phyloP scores from a whole-genome alignment of 2,888 invertebrate species.

The Cryptops parisi region DNA sequence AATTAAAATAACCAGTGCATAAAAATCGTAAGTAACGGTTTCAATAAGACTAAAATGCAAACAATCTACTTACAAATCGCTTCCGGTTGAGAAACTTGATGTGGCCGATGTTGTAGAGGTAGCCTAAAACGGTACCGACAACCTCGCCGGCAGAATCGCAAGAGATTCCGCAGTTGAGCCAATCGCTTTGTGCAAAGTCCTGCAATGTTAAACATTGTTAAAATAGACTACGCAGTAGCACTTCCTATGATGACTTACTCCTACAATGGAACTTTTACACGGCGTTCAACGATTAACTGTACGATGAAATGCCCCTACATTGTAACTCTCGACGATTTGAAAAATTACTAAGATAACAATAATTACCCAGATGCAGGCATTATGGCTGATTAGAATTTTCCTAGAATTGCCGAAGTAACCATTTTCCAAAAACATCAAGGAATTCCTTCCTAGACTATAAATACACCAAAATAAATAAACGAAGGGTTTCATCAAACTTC shows the following conservation, averaged over 20 bases:
- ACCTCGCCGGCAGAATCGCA: slow-evolving; percentile 10
- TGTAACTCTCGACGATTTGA: too few species aligned
- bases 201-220: neutral
- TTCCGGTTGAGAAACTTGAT: neutral
- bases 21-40: too few species aligned
- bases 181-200: slow-evolving; percentile 1
- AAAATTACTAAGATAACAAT: neutral
- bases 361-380: slow-evolving; percentile 5
- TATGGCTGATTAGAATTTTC: neutral
- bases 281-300: too few species aligned
- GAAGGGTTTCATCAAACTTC: neutral
- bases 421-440: slow-evolving; percentile 1
- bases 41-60: too few species aligned
- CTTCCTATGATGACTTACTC: too few species aligned
- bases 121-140: neutral
- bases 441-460: neutral
- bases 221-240: too few species aligned
- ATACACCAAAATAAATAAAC: neutral
- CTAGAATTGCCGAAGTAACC: slow-evolving; percentile 4
- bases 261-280: too few species aligned
- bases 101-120: neutral
- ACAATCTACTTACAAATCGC: slow-evolving; percentile 6
- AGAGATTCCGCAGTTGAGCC: slow-evolving; percentile 2
- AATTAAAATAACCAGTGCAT: neutral
- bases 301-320: too few species aligned